Percentiles rank a stretch among this genome's conserved stretches.
Evolutionary conservation across 92 coral and sea anemone genomes (phyloP).

Genomic region (Phenganax subtilis): DNA sequence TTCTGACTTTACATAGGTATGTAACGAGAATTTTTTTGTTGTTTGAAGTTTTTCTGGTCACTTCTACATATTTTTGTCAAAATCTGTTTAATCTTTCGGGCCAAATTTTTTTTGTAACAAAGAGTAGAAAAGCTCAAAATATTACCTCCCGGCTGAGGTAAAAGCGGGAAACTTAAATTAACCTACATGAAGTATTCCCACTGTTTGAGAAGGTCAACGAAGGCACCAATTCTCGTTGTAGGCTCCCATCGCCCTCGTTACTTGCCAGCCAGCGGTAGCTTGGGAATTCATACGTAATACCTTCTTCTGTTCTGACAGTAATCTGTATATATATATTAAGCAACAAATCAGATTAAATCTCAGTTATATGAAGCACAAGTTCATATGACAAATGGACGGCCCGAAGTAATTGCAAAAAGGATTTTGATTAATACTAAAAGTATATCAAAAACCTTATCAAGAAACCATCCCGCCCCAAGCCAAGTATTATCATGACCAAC

Average conservation of each 20-base stretch:
- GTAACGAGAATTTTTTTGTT: too few species aligned
- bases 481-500: slow-evolving; percentile 89
- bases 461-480: slow-evolving; percentile 95
- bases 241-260: slow-evolving; percentile 70
- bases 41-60: too few species aligned
- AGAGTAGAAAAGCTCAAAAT: neutral
- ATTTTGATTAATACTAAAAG: neutral
- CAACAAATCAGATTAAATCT: neutral
- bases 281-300: slow-evolving; percentile 63
- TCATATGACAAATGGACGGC: neutral
- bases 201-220: slow-evolving; percentile 39
- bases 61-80: too few species aligned
- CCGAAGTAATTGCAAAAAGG: neutral
- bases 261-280: slow-evolving; percentile 90
- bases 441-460: slow-evolving; percentile 65
- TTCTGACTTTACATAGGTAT: neutral
- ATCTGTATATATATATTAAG: slow-evolving; percentile 49
- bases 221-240: slow-evolving; percentile 59
- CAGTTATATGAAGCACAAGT: neutral
- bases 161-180: too few species aligned
- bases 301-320: slow-evolving; percentile 54
- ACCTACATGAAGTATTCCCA: neutral
- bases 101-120: too few species aligned
- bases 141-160: neutral
- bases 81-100: too few species aligned